Percentiles rank a stretch among this genome's conserved stretches.
Evolutionary conservation across 2,113 vertebrate species (phyloP).

Genomic region (Pelecanoides urinatrix): DNA sequence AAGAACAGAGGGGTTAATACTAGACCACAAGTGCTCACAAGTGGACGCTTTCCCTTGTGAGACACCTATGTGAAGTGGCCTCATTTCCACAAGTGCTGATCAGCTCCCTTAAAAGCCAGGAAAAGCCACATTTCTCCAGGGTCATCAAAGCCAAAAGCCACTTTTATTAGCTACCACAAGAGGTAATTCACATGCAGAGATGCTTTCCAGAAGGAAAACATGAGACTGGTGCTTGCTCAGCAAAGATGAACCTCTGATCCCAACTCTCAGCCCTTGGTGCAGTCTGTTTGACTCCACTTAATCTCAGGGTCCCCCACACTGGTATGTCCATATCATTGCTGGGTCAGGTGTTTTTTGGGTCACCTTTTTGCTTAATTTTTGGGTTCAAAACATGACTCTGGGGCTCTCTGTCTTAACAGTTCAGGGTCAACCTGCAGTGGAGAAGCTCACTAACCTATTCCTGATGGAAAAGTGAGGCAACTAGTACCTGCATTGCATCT

Average conservation of each 20-base stretch:
- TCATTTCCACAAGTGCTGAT: not conserved
- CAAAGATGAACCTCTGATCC: not conserved
- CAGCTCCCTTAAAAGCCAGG: not conserved
- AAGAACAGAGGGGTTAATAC: not conserved
- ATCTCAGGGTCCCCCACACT: not conserved
- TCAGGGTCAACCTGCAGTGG: not conserved
- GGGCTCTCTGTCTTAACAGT: not conserved
- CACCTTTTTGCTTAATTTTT: not conserved
- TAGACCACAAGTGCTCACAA: not conserved
- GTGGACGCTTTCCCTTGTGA: not conserved
- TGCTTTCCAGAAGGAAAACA: not conserved
- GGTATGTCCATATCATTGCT: accelerated
- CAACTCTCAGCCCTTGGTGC: not conserved
- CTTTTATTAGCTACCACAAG: not conserved
- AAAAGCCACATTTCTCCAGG: not conserved
- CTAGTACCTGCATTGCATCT: accelerated
- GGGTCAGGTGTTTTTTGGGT: not conserved
- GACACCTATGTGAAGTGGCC: not conserved
- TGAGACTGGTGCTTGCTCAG: accelerated
- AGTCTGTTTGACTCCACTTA: not conserved
- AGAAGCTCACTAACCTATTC: not conserved
- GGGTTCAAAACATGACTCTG: not conserved
- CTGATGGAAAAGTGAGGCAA: not conserved
- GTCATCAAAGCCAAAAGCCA: not conserved
- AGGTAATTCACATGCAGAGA: not conserved